Evolutionary conservation across 2,797 vertebrate genomes (phyloP).

Genomic region (Tolypeutes matacus): DNA sequence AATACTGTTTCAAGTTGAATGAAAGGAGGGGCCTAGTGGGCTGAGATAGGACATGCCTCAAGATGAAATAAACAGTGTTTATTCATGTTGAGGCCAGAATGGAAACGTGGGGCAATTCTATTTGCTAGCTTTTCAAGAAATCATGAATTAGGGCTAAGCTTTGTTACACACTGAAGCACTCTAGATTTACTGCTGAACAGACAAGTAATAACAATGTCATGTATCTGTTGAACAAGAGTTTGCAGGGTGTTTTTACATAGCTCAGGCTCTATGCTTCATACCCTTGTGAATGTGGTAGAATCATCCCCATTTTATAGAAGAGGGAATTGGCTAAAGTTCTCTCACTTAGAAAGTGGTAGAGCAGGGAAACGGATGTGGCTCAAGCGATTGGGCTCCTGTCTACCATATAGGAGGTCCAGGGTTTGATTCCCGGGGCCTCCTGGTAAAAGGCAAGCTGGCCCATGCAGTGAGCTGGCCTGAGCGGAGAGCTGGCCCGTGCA

Average conservation of each 20-base stretch:
- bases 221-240: not conserved
- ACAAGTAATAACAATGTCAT: not conserved
- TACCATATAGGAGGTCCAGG: too few relatives aligned
- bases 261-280: not conserved
- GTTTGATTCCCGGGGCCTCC: too few relatives aligned
- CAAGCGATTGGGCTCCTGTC: too few relatives aligned
- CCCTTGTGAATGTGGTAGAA: not conserved
- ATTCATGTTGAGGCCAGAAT: slow-evolving; percentile 7
- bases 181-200: not conserved
- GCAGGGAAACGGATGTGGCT: too few relatives aligned
- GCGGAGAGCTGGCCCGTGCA: too few relatives aligned
- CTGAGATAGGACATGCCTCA: not conserved
- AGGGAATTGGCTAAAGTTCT: not conserved
- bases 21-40: not conserved
- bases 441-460: too few relatives aligned
- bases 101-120: slow-evolving; percentile 6
- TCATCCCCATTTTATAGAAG: not conserved
- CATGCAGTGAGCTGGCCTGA: too few relatives aligned
- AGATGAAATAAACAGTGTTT: slow-evolving; percentile 30
- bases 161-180: not conserved
- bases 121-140: slow-evolving; percentile 54
- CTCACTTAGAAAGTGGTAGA: too few relatives aligned
- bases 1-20: slow-evolving; percentile 57
- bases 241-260: not conserved
- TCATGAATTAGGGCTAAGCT: not conserved